A percentile compares a stretch with the other conserved stretches of the same genome.
phyloP scores from a whole-genome alignment of 1,140 invertebrate genomes.

The Pentalonia nigronervosa region DNA sequence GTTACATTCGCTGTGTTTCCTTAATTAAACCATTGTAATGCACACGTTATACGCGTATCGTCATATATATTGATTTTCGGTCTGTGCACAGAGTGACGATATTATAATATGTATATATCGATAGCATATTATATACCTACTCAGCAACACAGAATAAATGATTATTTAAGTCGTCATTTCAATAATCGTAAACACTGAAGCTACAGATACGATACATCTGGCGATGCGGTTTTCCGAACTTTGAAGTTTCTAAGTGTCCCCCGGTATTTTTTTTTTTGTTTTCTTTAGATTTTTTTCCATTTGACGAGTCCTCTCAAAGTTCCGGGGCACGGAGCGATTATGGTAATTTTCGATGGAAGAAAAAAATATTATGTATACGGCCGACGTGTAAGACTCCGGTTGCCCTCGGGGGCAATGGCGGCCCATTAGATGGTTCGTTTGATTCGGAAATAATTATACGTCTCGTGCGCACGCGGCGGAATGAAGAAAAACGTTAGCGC shows the following conservation, averaged over 20 bases:
- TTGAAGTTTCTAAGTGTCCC: background rate
- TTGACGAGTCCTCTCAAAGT: background rate
- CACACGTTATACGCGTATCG: background rate
- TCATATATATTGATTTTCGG: background rate
- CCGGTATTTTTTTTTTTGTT: background rate
- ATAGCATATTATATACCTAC: background rate
- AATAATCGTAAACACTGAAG: background rate
- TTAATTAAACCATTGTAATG: background rate
- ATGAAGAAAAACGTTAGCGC: constrained; percentile 28
- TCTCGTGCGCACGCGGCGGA: constrained; percentile 31
- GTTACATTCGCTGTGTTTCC: background rate
- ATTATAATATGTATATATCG: background rate
- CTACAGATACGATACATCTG: background rate
- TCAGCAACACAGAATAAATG: background rate
- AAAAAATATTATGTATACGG: background rate
- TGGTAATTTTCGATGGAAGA: background rate
- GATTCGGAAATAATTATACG: constrained; percentile 35
- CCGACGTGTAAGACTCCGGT: background rate
- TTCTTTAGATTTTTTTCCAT: background rate
- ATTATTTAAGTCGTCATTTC: background rate
- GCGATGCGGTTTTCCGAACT: background rate
- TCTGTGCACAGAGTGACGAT: background rate
- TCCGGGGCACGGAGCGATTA: background rate
- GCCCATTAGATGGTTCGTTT: constrained; percentile 39
- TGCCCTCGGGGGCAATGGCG: constrained; percentile 6